Percentiles rank a stretch among this genome's conserved stretches.
Conservation (phyloP, 2,888 invertebrate species). For the Amorpha juglandis region DNA sequence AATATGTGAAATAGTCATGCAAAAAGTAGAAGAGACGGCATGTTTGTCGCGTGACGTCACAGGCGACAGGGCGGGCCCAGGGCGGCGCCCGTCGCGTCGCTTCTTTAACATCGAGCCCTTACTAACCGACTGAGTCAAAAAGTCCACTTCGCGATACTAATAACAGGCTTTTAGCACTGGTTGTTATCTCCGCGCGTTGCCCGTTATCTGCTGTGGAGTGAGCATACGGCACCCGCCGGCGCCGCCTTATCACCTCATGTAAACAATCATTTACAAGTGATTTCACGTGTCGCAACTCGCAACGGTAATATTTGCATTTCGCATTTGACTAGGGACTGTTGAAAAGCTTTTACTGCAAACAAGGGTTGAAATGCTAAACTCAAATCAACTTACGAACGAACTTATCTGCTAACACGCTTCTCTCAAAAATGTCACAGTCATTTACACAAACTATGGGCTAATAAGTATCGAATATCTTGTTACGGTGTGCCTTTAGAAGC, state of each 20-base stretch:
- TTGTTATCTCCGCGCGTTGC: conserved; percentile 59
- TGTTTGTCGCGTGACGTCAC: conserved; percentile 76
- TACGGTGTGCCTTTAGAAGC: conserved; percentile 40
- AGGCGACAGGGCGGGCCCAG: conserved; percentile 78
- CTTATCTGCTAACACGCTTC: conserved; percentile 33
- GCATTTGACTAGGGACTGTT: conserved; percentile 71
- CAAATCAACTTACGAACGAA: not conserved
- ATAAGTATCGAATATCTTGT: conserved; percentile 59
- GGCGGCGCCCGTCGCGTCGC: conserved; percentile 71
- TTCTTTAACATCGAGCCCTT: conserved; percentile 51
- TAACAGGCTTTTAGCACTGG: conserved; percentile 78
- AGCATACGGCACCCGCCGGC: conserved; percentile 72
- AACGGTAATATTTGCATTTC: conserved; percentile 69
- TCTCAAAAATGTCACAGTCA: conserved; percentile 46
- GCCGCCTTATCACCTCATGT: conserved; percentile 77
- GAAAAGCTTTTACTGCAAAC: conserved; percentile 35
- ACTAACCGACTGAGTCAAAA: conserved; percentile 60
- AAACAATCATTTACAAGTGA: conserved; percentile 78
- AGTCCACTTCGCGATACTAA: conserved; percentile 68
- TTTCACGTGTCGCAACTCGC: conserved; percentile 67
- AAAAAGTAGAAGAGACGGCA: conserved; percentile 72
- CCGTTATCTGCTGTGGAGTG: conserved; percentile 64
- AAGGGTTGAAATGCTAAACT: conserved; percentile 4
- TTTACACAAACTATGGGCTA: conserved; percentile 42
- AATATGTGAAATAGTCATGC: conserved; percentile 75